Evolutionary conservation across 2,888 invertebrate species (phyloP).

Genomic region (Pristionchus fissidentatus): DNA sequence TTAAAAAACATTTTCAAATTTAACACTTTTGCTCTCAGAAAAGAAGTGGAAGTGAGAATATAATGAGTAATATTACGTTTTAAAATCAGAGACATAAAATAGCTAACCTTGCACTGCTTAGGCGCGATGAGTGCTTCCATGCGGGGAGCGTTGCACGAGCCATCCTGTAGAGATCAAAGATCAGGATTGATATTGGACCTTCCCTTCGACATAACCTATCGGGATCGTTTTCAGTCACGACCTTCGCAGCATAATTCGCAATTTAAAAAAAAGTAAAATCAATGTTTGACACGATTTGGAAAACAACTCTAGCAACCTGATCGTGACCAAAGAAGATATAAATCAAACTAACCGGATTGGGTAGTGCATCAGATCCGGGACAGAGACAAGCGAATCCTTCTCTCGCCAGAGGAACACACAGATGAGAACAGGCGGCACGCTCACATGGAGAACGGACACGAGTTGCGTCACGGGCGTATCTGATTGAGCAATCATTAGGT

Average conservation of each 20-base stretch:
- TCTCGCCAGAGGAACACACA: constrained; percentile 90
- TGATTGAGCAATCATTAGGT: neutral
- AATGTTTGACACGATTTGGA: too few species aligned
- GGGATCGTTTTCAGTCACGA: too few species aligned
- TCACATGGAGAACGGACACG: constrained; percentile 79
- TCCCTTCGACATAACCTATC: too few species aligned
- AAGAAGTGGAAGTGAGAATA: neutral
- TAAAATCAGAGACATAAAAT: neutral
- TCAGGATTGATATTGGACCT: too few species aligned
- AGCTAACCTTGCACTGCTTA: constrained; percentile 81
- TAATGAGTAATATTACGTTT: neutral
- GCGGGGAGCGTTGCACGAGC: constrained; percentile 79
- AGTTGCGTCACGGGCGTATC: constrained; percentile 56
- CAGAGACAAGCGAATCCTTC: constrained; percentile 89
- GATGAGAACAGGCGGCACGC: constrained; percentile 87
- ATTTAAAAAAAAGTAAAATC: too few species aligned
- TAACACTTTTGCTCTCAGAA: too few species aligned
- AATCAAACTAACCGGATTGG: constrained; percentile 53
- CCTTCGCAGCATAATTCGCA: too few species aligned
- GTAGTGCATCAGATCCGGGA: constrained; percentile 83
- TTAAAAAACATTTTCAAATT: too few species aligned
- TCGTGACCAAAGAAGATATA: neutral
- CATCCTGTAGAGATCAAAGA: constrained; percentile 57
- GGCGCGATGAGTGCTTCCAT: constrained; percentile 75
- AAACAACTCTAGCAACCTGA: too few species aligned